A percentile compares a stretch with the other conserved stretches of the same genome.
These are phyloP conservation scores for Daphoenositta chrysoptera DNA, from an alignment of 2,113 vertebrate species.

Conservation along the genomic window DNA sequence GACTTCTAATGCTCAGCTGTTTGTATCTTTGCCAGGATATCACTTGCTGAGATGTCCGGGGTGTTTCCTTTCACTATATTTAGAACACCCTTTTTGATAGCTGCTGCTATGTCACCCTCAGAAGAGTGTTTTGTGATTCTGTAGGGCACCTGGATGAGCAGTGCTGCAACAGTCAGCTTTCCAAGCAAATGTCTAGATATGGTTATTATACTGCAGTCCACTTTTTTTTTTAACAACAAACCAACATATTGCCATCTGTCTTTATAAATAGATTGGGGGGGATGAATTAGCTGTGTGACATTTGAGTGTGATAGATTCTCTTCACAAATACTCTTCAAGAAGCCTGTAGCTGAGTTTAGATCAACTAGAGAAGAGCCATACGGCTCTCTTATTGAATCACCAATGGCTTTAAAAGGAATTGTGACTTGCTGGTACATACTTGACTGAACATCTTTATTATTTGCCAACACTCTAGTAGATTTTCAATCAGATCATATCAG, in stretches of 20 bases:
- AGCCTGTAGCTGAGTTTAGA: conserved; percentile 10
- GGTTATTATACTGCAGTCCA: neutral
- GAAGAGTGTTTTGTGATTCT: neutral
- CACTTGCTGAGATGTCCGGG: neutral
- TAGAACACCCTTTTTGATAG: conserved; percentile 18
- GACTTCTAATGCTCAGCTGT: neutral
- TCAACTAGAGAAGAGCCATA: conserved; percentile 12
- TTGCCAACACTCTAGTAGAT: neutral
- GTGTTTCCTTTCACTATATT: conserved; percentile 2
- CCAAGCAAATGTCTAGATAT: neutral
- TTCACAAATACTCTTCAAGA: conserved; percentile 1
- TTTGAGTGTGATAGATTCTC: neutral
- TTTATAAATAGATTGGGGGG: neutral
- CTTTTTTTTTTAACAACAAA: neutral
- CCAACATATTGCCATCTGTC: conserved; percentile 28
- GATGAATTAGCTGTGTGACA: conserved; percentile 14
- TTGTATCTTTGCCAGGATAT: neutral
- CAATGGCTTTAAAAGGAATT: neutral
- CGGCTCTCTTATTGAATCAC: conserved; percentile 23
- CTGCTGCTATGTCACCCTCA: neutral
- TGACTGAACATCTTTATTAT: neutral
- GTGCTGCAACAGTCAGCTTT: neutral
- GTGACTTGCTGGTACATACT: neutral
- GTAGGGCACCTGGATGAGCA: neutral
- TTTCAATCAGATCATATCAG: neutral